phyloP scores from a whole-genome alignment of 2,888 invertebrate genomes.

The Nemapogon koenigi region DNA sequence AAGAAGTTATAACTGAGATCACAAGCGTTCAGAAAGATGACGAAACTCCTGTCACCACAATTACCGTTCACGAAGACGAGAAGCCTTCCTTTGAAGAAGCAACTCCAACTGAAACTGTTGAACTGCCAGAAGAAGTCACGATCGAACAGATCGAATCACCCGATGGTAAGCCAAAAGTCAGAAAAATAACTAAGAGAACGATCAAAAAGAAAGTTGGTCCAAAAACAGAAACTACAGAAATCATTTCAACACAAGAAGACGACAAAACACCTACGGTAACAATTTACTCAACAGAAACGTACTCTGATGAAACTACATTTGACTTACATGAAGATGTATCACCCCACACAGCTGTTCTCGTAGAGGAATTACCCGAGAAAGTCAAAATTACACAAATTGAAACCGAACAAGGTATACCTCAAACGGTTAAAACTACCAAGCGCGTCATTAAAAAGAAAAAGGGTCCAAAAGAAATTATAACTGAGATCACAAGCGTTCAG shows the following conservation, averaged over 20 bases:
- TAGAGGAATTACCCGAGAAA: conserved; percentile 29
- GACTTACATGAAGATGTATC: background rate
- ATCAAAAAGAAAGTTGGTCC: conserved; percentile 25
- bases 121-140: conserved; percentile 32
- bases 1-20: conserved; percentile 41
- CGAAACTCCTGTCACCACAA: conserved; percentile 26
- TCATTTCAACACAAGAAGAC: conserved; percentile 19
- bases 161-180: conserved; percentile 22
- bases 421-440: conserved; percentile 21
- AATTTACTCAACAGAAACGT: conserved; percentile 10
- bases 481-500: conserved; percentile 28
- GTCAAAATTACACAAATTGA: conserved; percentile 32
- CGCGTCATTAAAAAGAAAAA: conserved; percentile 26
- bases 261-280: conserved; percentile 20
- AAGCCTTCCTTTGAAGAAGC: conserved; percentile 23
- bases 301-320: conserved; percentile 1
- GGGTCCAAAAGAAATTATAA: conserved; percentile 27
- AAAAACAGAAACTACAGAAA: conserved; percentile 24
- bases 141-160: conserved; percentile 11
- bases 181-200: conserved; percentile 23
- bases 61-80: conserved; percentile 24
- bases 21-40: conserved; percentile 34
- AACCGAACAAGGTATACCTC: conserved; percentile 24
- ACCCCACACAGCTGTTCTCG: conserved; percentile 12
- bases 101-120: conserved; percentile 16